These are phyloP conservation scores for Pyrochroa serraticornis DNA, from an alignment of 2,888 invertebrate genomes.

Conservation along the genomic window DNA sequence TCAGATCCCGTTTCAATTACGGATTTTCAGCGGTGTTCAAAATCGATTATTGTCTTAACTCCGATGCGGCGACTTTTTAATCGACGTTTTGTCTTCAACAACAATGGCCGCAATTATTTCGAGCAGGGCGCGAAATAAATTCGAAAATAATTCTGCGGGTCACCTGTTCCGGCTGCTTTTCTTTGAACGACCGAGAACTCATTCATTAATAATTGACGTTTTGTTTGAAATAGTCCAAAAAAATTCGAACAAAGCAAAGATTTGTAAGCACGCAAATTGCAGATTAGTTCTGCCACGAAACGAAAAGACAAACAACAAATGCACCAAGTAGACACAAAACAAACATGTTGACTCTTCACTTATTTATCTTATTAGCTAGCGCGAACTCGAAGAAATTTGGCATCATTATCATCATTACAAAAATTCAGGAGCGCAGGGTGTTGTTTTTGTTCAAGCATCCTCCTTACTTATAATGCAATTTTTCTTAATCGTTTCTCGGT, in stretches of 20 bases:
- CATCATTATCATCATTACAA: conserved; percentile 9
- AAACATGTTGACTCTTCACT: conserved; percentile 2
- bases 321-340: conserved; percentile 8
- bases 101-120: conserved; percentile 26
- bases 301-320: conserved; percentile 18
- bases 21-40: background rate
- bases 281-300: conserved; percentile 15
- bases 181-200: no score
- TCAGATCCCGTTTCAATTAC: no score
- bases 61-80: conserved; percentile 16
- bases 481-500: background rate
- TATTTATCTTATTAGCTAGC: conserved; percentile 11
- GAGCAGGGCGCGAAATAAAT: conserved; percentile 22
- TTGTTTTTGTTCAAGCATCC: background rate
- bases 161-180: conserved; percentile 13
- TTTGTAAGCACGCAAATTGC: conserved; percentile 22
- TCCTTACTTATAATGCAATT: background rate
- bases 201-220: conserved; percentile 1
- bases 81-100: conserved; percentile 22
- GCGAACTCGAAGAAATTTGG: conserved; percentile 6
- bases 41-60: conserved; percentile 19
- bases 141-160: conserved; percentile 25
- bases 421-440: conserved; percentile 6
- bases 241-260: conserved; percentile 10
- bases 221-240: conserved; percentile 9